Base-by-base conservation (phyloP, 2,113 vertebrate species). In the Noctilio leporinus region DNA sequence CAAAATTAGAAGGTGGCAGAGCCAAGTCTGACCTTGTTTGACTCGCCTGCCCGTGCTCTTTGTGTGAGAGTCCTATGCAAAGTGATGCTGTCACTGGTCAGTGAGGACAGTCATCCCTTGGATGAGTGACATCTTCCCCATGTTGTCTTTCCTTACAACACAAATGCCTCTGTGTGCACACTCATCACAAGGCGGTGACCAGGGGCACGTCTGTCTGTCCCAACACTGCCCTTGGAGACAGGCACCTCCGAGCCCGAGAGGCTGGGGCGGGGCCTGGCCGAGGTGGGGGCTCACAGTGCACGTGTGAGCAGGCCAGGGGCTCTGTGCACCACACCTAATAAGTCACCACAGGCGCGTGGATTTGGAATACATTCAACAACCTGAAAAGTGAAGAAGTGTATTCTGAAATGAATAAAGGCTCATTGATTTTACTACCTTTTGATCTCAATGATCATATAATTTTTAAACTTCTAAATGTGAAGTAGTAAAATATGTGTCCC, bases 271-370 rank as follows among this genome's bases (percentile, higher is more conserved):
- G 24, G 6, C 24, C 51, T 26, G 20, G 43, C 0, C 10, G 19
- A 69, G 35, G 38, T 45, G 1, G 9, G 26, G 1, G 10, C 14
- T 49, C 30, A 35, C 8, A 30, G 7, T 7, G 10, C 33, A 14
- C 40, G 40, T 1, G 40, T 0, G 0, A 10, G 26, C 0, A 1
- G 4, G 8, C 51, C 33, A 11, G 15, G 20, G 55, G 26, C 67
- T 40, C 35, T 26, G 16, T 0, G 2, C 8, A 4, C 3, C 16
- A 3, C 3, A 16, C 3, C 45, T 55, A 70, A 26, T 11, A 16
- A 40, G 9, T 2, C 15, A 35, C 7, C 38, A 24, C 0, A 7
- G 47, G 8, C 3, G 22, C 7, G 5, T 9, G 15, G 11, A 16
- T 24, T 26, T 38, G n/a, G n/a, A 55, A 24, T 11, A 16, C 3